Percentiles rank a stretch among this genome's conserved stretches.
These are phyloP conservation scores for Hyaena hyaena DNA, from an alignment of 2,113 vertebrate genomes.

Conservation along the genomic window DNA sequence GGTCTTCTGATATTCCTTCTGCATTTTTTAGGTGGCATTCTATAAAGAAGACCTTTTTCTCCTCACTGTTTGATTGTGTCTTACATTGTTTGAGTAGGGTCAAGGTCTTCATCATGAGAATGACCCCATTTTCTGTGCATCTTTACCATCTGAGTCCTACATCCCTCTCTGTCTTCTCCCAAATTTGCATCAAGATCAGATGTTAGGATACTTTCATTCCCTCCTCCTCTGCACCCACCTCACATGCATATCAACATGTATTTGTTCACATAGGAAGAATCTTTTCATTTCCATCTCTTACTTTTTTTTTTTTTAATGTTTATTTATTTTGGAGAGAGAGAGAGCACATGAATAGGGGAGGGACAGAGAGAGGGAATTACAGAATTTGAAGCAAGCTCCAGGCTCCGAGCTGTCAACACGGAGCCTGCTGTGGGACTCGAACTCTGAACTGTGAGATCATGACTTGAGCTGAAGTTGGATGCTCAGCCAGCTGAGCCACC, in stretches of 20 bases:
- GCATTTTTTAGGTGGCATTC: conserved; percentile 12
- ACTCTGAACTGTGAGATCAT: too few relatives aligned
- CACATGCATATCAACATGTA: background rate
- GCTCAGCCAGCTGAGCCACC: too few relatives aligned
- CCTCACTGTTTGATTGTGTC: background rate
- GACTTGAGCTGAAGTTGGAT: too few relatives aligned
- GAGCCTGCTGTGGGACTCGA: too few relatives aligned
- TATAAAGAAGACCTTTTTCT: conserved; percentile 12
- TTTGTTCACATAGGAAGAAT: conserved; percentile 23
- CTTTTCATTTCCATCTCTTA: background rate
- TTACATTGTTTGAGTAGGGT: background rate
- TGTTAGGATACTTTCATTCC: background rate
- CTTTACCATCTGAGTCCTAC: background rate
- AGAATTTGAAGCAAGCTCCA: too few relatives aligned
- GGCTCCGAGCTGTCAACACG: too few relatives aligned
- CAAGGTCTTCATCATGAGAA: background rate
- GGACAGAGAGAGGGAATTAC: too few relatives aligned
- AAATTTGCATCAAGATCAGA: background rate
- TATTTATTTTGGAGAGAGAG: too few relatives aligned
- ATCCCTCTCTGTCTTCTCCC: background rate
- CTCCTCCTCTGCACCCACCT: background rate
- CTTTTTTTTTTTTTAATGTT: too few relatives aligned
- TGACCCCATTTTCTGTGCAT: background rate
- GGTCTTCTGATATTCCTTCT: background rate
- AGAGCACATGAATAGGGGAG: too few relatives aligned